phyloP scores from a whole-genome alignment of 1,140 invertebrate species.

The Pomacea maculata region DNA sequence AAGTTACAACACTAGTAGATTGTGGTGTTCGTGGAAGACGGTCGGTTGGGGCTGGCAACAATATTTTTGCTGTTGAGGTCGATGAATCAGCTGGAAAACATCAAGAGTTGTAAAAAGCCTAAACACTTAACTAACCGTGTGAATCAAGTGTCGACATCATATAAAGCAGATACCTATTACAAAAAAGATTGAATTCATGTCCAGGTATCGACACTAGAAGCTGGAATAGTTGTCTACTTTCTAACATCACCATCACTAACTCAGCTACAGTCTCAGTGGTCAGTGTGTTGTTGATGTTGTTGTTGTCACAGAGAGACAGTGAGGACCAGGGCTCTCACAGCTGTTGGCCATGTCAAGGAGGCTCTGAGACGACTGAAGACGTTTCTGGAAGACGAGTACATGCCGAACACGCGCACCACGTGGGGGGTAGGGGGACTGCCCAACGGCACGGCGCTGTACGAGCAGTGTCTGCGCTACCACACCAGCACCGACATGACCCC shows the following conservation, averaged over 20 bases:
- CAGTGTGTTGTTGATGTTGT: background rate
- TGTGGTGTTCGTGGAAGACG: background rate
- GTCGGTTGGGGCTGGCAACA: background rate
- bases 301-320: background rate
- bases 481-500: conserved; percentile 56
- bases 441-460: conserved; percentile 60
- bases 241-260: background rate
- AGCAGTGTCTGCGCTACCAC: conserved; percentile 62
- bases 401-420: conserved; percentile 42
- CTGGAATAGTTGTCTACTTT: no score
- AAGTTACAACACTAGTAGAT: no score
- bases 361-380: background rate
- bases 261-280: no score
- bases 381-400: conserved; percentile 48
- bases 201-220: background rate
- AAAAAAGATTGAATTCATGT: background rate
- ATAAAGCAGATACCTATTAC: background rate
- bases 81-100: background rate
- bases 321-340: background rate
- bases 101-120: background rate
- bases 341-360: background rate
- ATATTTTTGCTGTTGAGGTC: no score
- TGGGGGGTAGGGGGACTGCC: conserved; percentile 54
- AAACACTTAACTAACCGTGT: background rate
- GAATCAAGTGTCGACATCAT: no score